Evolutionary conservation across 2,797 vertebrate species (phyloP).

Genomic region (Pipistrellus pygmaeus): DNA sequence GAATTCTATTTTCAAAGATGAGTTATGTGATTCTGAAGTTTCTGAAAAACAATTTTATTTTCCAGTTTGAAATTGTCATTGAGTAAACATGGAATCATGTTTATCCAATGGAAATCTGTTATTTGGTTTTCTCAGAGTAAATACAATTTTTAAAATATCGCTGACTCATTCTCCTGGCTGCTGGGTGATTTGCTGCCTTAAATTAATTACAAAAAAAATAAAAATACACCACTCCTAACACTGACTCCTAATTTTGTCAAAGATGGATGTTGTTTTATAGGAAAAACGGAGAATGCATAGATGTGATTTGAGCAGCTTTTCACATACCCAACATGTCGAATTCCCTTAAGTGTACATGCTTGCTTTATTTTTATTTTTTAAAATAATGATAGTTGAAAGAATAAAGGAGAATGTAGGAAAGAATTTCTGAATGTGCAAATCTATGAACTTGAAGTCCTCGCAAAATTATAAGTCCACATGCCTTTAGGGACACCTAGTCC

Average conservation of each 20-base stretch:
- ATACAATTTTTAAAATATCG: slow-evolving; percentile 48
- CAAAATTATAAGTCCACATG: background rate
- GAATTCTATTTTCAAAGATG: slow-evolving; percentile 42
- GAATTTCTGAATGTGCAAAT: background rate
- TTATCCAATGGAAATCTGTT: slow-evolving; percentile 44
- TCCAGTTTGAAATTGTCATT: slow-evolving; percentile 31
- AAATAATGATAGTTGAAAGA: background rate
- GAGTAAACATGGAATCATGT: slow-evolving; percentile 43
- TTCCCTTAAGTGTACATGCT: background rate
- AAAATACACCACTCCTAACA: background rate
- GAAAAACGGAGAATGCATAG: background rate
- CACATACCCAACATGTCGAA: background rate
- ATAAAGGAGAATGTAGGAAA: background rate
- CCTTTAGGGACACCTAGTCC: background rate
- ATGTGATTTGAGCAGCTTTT: background rate
- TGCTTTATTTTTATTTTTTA: background rate
- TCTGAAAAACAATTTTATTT: slow-evolving; percentile 62
- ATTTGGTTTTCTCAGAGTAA: slow-evolving; percentile 55
- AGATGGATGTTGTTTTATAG: background rate
- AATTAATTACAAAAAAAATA: slow-evolving; percentile 1
- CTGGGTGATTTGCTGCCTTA: background rate
- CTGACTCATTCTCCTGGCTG: background rate
- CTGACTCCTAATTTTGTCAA: background rate
- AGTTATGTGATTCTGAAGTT: slow-evolving; percentile 46
- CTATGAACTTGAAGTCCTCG: background rate